These are phyloP conservation scores for Prochilodus magdalenae DNA, from an alignment of 2,113 vertebrate genomes.

Conservation along the genomic window DNA sequence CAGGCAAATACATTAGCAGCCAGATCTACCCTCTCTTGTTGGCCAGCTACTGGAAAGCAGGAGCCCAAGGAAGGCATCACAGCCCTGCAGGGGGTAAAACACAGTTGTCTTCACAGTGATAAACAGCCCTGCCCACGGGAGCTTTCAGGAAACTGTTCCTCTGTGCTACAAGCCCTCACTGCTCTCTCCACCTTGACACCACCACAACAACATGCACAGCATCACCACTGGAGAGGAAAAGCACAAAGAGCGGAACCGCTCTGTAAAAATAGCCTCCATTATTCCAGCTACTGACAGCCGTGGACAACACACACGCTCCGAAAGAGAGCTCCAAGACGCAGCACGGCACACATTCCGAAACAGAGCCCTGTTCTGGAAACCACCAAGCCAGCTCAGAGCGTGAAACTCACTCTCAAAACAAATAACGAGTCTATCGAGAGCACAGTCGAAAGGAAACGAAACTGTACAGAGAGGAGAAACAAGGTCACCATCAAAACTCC, in stretches of 20 bases:
- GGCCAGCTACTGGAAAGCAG: neutral
- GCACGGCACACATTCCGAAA: neutral
- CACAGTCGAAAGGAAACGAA: neutral
- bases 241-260: neutral
- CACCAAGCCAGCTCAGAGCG: neutral
- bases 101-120: neutral
- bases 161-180: neutral
- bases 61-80: neutral
- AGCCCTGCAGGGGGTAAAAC: neutral
- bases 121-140: neutral
- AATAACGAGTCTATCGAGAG: neutral
- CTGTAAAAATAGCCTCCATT: slow-evolving; percentile 48
- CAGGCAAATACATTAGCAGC: no score
- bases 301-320: neutral
- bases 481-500: neutral
- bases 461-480: neutral
- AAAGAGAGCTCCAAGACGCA: no score
- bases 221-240: slow-evolving; percentile 25
- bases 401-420: neutral
- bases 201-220: neutral
- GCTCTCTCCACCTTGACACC: neutral
- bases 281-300: slow-evolving; percentile 1
- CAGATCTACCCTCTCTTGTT: neutral
- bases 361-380: neutral
- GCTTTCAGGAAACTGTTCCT: neutral